Base-by-base conservation (phyloP, 2,113 vertebrate species). In the Gymnarchus niloticus region DNA sequence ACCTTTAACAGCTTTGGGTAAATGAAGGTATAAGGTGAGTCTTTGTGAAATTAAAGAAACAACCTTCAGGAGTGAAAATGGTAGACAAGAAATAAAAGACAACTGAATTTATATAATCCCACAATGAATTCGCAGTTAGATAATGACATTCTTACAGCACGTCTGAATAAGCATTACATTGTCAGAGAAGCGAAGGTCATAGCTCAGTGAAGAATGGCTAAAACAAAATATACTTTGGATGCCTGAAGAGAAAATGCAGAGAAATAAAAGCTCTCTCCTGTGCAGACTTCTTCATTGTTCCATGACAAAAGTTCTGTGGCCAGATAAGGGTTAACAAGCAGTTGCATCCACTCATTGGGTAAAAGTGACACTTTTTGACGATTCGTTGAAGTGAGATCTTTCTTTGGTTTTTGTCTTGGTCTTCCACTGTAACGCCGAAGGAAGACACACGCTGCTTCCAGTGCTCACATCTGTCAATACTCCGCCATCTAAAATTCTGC, bases 11-110 rank as follows among this genome's bases (percentile, higher is more conserved):
- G 73, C 48, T 51, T 23, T 61, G 44, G 41, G 9, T 52, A 83
- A 86, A 76, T 37, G 25, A n/a, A 33, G 54, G 48, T n/a, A 46
- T 19, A 37, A 48, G 49, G 51, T 48, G 61, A 57, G 48, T 23
- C 25, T 77, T 69, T 83, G 49, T 86, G 59, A 10, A 17, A 73
- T 73, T 6, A 81, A 81, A 49, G 37, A 77, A 7, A 84, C 44
- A 54, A 73, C 48, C 61, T 73, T 41, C 57, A 23, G 44, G 52
- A 8, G 61, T 65, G 48, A 41, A 54, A 33, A 2, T 41, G 6
- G 9, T 56, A 41, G 33, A 41, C 12, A 84, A 83, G 44, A 48
- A 41, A 76, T n/a, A 57, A 41, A 6, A 5, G 12, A 78, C 23
- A 44, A n/a, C 46, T 48, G 33, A 73, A 37, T 78, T 78, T 78